A percentile compares a stretch with the other conserved stretches of the same genome.
Conservation (phyloP, 1,140 invertebrate genomes). For the Kradibia gibbosae region DNA sequence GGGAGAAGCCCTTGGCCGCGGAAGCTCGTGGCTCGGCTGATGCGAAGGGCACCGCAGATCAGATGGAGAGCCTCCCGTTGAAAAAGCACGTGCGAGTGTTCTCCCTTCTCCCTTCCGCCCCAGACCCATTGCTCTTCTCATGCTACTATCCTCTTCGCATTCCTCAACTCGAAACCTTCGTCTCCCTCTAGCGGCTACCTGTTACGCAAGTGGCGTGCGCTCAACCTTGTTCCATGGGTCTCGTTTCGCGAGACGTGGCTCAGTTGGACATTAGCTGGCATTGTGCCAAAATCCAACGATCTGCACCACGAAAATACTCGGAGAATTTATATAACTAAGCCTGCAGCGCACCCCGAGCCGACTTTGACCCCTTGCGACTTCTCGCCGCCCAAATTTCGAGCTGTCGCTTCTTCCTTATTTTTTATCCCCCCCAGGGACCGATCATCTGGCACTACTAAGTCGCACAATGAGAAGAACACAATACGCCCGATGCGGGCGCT, state of each 20-base stretch:
- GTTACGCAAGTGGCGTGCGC: slow-evolving; percentile 63
- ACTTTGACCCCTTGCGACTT: not conserved
- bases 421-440: not conserved
- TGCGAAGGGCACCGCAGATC: not conserved
- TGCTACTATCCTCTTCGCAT: not conserved
- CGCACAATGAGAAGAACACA: not conserved
- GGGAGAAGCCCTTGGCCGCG: not conserved
- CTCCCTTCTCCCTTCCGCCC: not conserved
- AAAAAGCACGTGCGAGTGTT: not conserved
- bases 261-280: slow-evolving; percentile 57
- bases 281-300: not conserved
- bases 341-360: not conserved
- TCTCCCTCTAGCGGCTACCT: slow-evolving; percentile 57
- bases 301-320: slow-evolving; percentile 62
- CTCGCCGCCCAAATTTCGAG: not conserved
- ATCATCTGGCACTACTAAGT: not conserved
- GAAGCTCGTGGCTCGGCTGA: not conserved
- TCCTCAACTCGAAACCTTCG: not conserved
- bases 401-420: not conserved
- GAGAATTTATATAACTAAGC: slow-evolving; percentile 58
- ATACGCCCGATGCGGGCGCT: not conserved
- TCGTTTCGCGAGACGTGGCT: slow-evolving; percentile 64
- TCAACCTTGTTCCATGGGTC: slow-evolving; percentile 63
- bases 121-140: not conserved
- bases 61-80: not conserved